These are phyloP conservation scores for Neomorphus geoffroyi DNA, from an alignment of 2,797 vertebrate genomes.

Conservation along the genomic window DNA sequence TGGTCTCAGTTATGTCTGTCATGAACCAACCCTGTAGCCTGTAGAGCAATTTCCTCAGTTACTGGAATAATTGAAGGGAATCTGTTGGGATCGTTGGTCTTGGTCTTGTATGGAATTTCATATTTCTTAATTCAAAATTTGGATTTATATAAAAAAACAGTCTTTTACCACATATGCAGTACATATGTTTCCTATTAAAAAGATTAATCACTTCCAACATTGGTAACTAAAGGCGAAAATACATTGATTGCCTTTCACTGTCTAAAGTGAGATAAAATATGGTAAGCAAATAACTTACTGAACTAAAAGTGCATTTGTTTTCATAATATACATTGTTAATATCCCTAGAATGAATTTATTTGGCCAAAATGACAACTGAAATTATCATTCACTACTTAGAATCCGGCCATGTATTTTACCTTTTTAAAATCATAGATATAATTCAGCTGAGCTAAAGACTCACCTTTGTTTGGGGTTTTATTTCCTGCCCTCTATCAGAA, in stretches of 20 bases:
- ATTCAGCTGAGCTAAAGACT: not conserved
- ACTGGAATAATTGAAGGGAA: not conserved
- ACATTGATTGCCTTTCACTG: not conserved
- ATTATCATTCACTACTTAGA: not conserved
- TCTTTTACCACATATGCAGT: not conserved
- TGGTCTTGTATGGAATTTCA: not conserved
- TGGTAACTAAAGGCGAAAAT: not conserved
- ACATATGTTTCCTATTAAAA: not conserved
- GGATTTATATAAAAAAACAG: not conserved
- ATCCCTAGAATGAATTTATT: not conserved
- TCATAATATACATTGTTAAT: not conserved
- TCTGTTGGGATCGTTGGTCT: not conserved
- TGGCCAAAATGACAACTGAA: not conserved
- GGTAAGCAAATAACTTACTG: not conserved
- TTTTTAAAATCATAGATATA: not conserved
- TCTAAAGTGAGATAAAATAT: not conserved
- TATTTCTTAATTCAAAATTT: not conserved
- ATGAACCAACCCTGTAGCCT: not conserved
- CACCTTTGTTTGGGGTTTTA: not conserved
- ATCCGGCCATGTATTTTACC: not conserved
- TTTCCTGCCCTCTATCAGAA: not conserved
- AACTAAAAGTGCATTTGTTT: not conserved
- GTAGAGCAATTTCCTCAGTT: not conserved
- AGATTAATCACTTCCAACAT: not conserved
- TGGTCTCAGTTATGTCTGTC: not conserved